A percentile compares a stretch with the other conserved stretches of the same genome.
These are phyloP conservation scores for Caretta caretta DNA, from an alignment of 2,113 vertebrate species.

Conservation along the genomic window DNA sequence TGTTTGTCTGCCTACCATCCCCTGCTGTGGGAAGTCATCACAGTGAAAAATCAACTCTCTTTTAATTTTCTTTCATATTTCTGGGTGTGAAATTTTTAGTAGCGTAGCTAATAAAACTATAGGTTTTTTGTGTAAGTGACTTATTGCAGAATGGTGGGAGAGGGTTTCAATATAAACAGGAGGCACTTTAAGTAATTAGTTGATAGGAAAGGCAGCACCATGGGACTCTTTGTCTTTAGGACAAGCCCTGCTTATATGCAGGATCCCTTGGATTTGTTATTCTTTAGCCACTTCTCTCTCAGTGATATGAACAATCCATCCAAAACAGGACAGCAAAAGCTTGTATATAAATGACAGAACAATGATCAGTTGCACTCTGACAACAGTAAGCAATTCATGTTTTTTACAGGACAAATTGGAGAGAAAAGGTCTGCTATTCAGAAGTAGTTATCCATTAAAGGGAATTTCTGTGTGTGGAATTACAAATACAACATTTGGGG, in stretches of 20 bases:
- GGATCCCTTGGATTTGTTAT: not conserved
- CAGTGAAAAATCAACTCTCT: not conserved
- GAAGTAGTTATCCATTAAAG: not conserved
- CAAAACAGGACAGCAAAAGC: not conserved
- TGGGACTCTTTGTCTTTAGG: not conserved
- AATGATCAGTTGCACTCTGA: not conserved
- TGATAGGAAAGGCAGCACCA: not conserved
- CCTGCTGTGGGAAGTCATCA: not conserved
- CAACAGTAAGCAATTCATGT: not conserved
- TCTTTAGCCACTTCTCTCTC: not conserved
- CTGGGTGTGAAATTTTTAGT: not conserved
- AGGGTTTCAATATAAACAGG: not conserved
- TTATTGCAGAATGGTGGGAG: not conserved
- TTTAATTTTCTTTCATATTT: not conserved
- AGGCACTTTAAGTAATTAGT: not conserved
- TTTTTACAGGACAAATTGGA: not conserved
- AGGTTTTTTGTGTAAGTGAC: not conserved
- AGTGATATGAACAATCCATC: not conserved
- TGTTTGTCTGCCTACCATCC: not conserved
- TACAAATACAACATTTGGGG: not conserved
- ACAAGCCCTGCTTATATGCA: not conserved
- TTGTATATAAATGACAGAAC: not conserved
- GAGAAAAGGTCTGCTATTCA: not conserved
- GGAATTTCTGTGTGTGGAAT: not conserved
- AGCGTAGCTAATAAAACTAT: not conserved